Evolutionary conservation across 2,113 vertebrate species (phyloP), one percentile per base, ranked within the genome.

Genomic region (Oenanthe melanoleuca): DNA sequence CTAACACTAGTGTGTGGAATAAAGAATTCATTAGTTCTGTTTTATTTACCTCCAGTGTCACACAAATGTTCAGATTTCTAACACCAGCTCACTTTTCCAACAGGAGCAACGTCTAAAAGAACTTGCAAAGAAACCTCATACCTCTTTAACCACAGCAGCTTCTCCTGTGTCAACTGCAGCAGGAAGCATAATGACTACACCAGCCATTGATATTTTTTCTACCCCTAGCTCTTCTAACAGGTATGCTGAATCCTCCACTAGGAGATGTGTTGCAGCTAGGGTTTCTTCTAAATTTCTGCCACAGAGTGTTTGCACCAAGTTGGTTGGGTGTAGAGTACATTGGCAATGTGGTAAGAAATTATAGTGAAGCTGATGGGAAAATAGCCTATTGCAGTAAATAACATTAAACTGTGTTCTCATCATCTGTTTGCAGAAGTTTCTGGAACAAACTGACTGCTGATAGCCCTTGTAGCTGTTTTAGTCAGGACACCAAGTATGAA

Each of bases 71-170:
- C 93, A 52, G 74, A 75, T 95, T 93, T 83, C 66, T 98, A 89
- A 95, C 28, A 38, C 59, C 82, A 80, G 49, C 75, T 96, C 31
- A 16, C 40, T 96, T 96, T 97, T 50, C 94, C 88, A 88, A 96
- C 91, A 99, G 99, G 99, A 99, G 50, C 99, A 99, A 67, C 98
- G 99, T 93, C 98, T 99, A 97, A 99, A 99, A 97, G 99, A 99
- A 97, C 98, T 99, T 88, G 99, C 99, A 74, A 99, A 99, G 98
- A 99, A 99, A 98, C 98, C 99, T 88, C 98, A 98, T 95, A 98
- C 98, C 96, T 99, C 99, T 92, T 98, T 98, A 95, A 99, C 99
- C 31, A 99, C 99, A 8, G 99, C 99, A 90, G 98, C 99, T 66
- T 99, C 99, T 86, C 99, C 99, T 8, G 98, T 99, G 86, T 99